phyloP scores from a whole-genome alignment of 2,888 invertebrate species.

The Ichneumon xanthorius region DNA sequence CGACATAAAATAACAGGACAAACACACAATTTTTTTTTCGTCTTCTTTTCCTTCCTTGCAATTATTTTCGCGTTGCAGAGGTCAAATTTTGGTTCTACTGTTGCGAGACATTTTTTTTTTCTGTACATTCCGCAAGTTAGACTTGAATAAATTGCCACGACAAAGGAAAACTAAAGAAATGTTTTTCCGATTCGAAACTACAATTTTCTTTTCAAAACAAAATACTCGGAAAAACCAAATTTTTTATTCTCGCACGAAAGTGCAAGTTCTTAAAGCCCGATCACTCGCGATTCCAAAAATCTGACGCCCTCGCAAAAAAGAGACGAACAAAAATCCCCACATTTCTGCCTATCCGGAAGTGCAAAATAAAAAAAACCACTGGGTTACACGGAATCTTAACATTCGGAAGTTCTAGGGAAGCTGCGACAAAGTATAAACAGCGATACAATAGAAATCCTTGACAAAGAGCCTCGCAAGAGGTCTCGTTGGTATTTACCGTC shows the following conservation, averaged over 20 bases:
- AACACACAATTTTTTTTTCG: neutral
- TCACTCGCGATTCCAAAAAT: too few species aligned
- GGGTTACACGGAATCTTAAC: too few species aligned
- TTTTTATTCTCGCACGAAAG: too few species aligned
- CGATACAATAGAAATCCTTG: neutral
- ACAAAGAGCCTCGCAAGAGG: neutral
- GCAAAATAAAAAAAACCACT: too few species aligned
- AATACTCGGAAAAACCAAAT: neutral
- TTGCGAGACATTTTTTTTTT: neutral
- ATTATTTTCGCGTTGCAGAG: neutral
- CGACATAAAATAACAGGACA: too few species aligned
- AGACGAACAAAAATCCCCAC: too few species aligned
- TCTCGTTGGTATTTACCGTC: constrained; percentile 77
- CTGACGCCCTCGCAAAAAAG: too few species aligned
- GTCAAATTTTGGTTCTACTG: neutral
- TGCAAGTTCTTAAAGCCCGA: too few species aligned
- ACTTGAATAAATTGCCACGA: too few species aligned
- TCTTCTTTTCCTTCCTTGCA: too few species aligned
- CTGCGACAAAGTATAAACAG: neutral
- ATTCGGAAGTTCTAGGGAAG: neutral
- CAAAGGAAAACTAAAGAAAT: neutral
- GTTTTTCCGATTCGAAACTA: neutral
- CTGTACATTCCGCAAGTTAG: too few species aligned
- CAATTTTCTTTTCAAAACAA: neutral
- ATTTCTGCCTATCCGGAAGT: too few species aligned